Evolutionary conservation across 2,888 invertebrate species (phyloP).

Genomic region (Lithophane ornitopus): DNA sequence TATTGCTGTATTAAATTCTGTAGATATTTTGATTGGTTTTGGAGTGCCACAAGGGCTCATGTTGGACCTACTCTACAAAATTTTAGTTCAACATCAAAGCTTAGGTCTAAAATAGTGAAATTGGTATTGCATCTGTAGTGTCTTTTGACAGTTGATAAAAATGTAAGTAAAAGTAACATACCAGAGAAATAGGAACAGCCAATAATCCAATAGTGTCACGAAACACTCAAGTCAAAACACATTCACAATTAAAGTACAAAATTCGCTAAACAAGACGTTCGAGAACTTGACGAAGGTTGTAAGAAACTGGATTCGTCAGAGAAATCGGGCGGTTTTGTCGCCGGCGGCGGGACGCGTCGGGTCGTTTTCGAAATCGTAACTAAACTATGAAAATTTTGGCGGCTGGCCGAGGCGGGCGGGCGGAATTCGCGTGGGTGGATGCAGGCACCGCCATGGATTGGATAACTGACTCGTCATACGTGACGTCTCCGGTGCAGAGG

Average conservation of each 20-base stretch:
- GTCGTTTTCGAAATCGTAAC: slow-evolving; percentile 91
- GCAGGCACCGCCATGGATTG: slow-evolving; percentile 82
- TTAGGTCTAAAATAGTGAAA: background rate
- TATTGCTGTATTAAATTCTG: slow-evolving; percentile 47
- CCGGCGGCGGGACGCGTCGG: slow-evolving; percentile 91
- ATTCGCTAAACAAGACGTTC: slow-evolving; percentile 74
- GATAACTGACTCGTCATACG: slow-evolving; percentile 84
- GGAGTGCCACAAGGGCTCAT: slow-evolving; percentile 58
- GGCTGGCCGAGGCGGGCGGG: slow-evolving; percentile 86
- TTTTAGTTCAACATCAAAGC: slow-evolving; percentile 14
- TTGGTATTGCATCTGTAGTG: background rate
- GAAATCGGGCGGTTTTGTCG: slow-evolving; percentile 85
- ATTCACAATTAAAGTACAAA: slow-evolving; percentile 75
- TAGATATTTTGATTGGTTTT: slow-evolving; percentile 35
- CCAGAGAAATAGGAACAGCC: slow-evolving; percentile 68
- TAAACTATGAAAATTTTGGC: slow-evolving; percentile 90
- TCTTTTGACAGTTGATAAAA: slow-evolving; percentile 1
- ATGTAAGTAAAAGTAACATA: slow-evolving; percentile 69
- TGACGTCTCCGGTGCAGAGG: slow-evolving; percentile 88
- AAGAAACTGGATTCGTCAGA: slow-evolving; percentile 84
- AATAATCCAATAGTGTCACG: slow-evolving; percentile 83
- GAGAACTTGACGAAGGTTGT: slow-evolving; percentile 84
- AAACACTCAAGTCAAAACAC: slow-evolving; percentile 80
- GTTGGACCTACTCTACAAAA: slow-evolving; percentile 33
- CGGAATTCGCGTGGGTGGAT: slow-evolving; percentile 87